Conservation (phyloP, 35 echinoderm and acorn worm species). For the Hemicentrotus pulcherrimus region DNA sequence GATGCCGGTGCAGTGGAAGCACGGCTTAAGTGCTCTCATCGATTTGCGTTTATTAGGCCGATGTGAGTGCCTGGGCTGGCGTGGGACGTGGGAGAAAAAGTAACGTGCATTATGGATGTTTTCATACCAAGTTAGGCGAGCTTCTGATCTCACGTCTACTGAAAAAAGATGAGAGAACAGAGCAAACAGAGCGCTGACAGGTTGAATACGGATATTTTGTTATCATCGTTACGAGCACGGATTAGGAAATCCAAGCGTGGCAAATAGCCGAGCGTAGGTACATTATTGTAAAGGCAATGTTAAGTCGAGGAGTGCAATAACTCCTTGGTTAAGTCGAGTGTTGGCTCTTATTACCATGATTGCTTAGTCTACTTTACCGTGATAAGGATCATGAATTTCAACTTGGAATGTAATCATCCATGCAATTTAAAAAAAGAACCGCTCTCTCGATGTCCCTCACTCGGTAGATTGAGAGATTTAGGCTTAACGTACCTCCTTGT, state of each 20-base stretch:
- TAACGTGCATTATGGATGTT: background rate
- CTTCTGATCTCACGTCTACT: background rate
- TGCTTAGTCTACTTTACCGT: background rate
- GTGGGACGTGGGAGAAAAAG: background rate
- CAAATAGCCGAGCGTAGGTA: too few relatives aligned
- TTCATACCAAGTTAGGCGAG: background rate
- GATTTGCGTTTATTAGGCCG: background rate
- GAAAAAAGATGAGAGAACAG: background rate
- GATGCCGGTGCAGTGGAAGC: background rate
- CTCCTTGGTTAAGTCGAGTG: too few relatives aligned
- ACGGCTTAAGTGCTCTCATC: background rate
- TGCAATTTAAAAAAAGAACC: background rate
- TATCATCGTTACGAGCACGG: too few relatives aligned
- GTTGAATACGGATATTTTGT: too few relatives aligned
- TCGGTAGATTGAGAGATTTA: background rate
- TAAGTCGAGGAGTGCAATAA: too few relatives aligned
- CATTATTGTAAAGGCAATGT: too few relatives aligned
- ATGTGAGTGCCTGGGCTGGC: background rate
- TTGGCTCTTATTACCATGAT: background rate
- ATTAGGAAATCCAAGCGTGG: too few relatives aligned
- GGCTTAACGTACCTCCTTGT: background rate
- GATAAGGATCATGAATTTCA: background rate
- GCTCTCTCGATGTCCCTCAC: background rate
- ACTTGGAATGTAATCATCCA: background rate
- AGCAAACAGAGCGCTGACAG: background rate